phyloP scores from a whole-genome alignment of 1,140 invertebrate genomes.

The Ephestia elutella region DNA sequence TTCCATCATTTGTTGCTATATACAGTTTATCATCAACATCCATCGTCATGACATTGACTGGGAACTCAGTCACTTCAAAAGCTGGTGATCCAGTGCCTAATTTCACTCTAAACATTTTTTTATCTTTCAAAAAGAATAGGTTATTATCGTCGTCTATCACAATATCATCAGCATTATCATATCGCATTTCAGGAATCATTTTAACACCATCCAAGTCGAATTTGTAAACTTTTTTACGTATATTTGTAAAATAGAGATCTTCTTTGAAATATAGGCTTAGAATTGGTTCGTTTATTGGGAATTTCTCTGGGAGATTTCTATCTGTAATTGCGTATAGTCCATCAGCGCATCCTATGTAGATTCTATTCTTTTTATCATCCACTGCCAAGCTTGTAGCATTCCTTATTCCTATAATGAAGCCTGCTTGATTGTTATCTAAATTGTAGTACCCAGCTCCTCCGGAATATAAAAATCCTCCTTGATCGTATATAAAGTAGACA shows the following conservation, averaged over 20 bases:
- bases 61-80: slow-evolving; percentile 43
- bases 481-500: slow-evolving; percentile 51
- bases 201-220: slow-evolving; percentile 44
- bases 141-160: slow-evolving; percentile 54
- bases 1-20: slow-evolving; percentile 40
- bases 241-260: slow-evolving; percentile 42
- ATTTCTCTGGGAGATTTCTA: slow-evolving; percentile 37
- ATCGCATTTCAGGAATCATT: slow-evolving; percentile 32
- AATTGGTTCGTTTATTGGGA: slow-evolving; percentile 46
- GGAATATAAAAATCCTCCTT: slow-evolving; percentile 24
- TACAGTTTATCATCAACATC: slow-evolving; percentile 43
- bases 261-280: slow-evolving; percentile 43
- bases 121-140: slow-evolving; percentile 44
- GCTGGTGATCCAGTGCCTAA: slow-evolving; percentile 35
- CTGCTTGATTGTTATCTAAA: slow-evolving; percentile 29
- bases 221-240: slow-evolving; percentile 34
- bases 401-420: slow-evolving; percentile 39
- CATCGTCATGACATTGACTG: slow-evolving; percentile 32
- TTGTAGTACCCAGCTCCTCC: slow-evolving; percentile 41
- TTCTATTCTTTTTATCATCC: slow-evolving; percentile 42
- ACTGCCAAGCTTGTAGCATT: slow-evolving; percentile 51
- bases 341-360: slow-evolving; percentile 51
- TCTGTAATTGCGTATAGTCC: slow-evolving; percentile 52
- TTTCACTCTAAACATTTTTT: slow-evolving; percentile 48
- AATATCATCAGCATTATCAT: slow-evolving; percentile 38